Evolutionary conservation across 2,113 vertebrate genomes (phyloP), one percentile per base, ranked within the genome.

Genomic region (Sylvilagus bachmani): DNA sequence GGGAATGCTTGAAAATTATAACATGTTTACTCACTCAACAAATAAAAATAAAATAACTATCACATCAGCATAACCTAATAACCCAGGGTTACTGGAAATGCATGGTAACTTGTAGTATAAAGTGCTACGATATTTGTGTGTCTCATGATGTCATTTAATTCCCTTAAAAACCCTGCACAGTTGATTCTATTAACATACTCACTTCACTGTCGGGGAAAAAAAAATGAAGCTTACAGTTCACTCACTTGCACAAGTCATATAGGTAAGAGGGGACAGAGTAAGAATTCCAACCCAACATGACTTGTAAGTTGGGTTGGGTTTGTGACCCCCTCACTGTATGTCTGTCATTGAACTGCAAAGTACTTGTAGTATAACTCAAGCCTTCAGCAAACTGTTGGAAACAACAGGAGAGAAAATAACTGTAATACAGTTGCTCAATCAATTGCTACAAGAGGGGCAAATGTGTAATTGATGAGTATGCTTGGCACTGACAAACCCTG

Each of bases 11-110:
- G 9, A 73, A 77, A 84, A 44, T 44, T 49, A 64, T 71, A 82
- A 79, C 86, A 80, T 70, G 8, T 67, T 93, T 75, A 82, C 55
- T 89, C 25, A 66, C 36, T 81, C 55, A 77, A 84, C 25, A 80
- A 62, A 29, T 36, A 70, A 21, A 11, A 71, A 31, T 5, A 67
- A 5, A 85, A 6, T 67, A 53, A 58, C 11, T 33, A 71, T 16
- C 29, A 33, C 27, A 85, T 24, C 66, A 82, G 51, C 27, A 14
- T 61, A n/a, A 38, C n/a, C 49, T 24, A 62, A 90, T n/a, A 70
- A 55, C n/a, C 33, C 58, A 86, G 71, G n/a, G 11, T 81, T 38
- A 58, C 4, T 66, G 17, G 61, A 64, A 58, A 79, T 24, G 11
- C 51, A 49, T 16, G 83, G 11, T 61, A 61, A 17, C 36, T 11